These are phyloP conservation scores for Acheta domesticus DNA, from an alignment of 2,888 invertebrate genomes.

Conservation along the genomic window DNA sequence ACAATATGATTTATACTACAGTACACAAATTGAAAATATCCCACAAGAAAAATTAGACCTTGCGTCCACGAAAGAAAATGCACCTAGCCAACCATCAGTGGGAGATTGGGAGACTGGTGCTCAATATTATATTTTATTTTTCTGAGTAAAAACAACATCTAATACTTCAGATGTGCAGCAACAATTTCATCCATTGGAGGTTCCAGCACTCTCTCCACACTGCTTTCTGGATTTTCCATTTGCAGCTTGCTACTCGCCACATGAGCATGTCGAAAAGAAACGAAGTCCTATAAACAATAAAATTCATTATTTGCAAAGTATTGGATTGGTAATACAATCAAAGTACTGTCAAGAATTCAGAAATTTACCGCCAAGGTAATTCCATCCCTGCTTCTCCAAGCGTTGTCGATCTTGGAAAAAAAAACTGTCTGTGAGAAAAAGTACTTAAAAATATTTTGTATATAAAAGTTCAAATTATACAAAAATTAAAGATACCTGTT, in stretches of 20 bases:
- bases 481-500: constrained; percentile 25
- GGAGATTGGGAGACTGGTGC: no score
- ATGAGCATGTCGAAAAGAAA: constrained; percentile 70
- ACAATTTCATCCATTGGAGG: constrained; percentile 74
- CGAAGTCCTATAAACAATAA: constrained; percentile 45
- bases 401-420: constrained; percentile 43
- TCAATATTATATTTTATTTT: no score
- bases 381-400: constrained; percentile 46
- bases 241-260: constrained; percentile 65
- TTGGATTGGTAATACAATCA: background rate
- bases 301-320: background rate
- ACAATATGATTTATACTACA: no score
- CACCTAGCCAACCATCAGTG: no score
- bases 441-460: background rate
- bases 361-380: constrained; percentile 44
- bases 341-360: constrained; percentile 31
- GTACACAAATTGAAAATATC: no score
- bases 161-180: constrained; percentile 68
- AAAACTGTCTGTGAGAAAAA: background rate
- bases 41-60: no score
- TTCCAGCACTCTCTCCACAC: constrained; percentile 66
- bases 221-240: constrained; percentile 64
- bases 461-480: no score
- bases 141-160: no score
- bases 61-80: no score